Conservation (phyloP, 2,113 vertebrate species). For the Laticauda laticaudata region DNA sequence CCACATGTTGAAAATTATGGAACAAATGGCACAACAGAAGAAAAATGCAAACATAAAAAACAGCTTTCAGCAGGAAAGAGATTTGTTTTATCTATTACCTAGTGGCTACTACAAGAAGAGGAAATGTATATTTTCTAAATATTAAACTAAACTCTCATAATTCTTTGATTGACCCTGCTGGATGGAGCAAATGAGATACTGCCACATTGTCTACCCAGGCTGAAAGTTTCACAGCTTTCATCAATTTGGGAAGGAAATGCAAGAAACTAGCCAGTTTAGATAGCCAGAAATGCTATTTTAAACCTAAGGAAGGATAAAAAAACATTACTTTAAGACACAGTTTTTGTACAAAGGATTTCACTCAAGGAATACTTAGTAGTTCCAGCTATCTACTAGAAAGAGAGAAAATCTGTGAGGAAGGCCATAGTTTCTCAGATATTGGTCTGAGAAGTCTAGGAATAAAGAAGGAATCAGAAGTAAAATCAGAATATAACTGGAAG, state of each 20-base stretch:
- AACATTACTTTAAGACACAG: not conserved
- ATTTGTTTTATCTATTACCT: not conserved
- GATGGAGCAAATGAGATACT: not conserved
- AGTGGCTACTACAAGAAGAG: not conserved
- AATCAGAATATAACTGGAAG: not conserved
- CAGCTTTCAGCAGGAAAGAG: not conserved
- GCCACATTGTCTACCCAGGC: not conserved
- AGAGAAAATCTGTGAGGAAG: too few relatives aligned
- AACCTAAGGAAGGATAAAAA: not conserved
- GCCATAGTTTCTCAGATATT: not conserved
- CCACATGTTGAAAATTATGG: not conserved
- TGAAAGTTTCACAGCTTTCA: not conserved
- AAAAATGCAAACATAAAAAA: not conserved
- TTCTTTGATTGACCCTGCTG: not conserved
- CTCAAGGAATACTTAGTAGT: not conserved
- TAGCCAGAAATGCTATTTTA: not conserved
- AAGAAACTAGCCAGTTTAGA: not conserved
- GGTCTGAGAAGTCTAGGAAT: not conserved
- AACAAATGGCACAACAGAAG: not conserved
- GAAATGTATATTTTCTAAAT: not conserved
- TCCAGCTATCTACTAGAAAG: not conserved
- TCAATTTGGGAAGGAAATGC: not conserved
- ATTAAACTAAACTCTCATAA: not conserved
- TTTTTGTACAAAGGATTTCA: not conserved
- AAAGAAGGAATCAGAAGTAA: not conserved